Conservation (phyloP, 2,888 invertebrate species). For the Hyposoter didymator region DNA sequence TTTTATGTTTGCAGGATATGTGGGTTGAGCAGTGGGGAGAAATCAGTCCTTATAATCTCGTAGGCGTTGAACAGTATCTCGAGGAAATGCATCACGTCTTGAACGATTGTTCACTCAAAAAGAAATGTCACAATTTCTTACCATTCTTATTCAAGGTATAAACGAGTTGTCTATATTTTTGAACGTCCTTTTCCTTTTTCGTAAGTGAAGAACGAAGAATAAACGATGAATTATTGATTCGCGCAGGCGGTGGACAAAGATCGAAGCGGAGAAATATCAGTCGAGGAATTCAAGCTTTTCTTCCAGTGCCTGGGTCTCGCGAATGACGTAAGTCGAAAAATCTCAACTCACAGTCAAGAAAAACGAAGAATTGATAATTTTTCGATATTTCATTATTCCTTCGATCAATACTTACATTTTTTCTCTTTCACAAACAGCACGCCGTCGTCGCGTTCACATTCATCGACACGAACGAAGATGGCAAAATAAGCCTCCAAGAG, state of each 20-base stretch:
- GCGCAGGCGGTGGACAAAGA: conserved; percentile 93
- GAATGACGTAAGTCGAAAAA: conserved; percentile 86
- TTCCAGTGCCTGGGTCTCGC: conserved; percentile 91
- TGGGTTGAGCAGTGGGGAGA: conserved; percentile 95
- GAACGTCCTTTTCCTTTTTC: background rate
- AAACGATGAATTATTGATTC: conserved; percentile 20
- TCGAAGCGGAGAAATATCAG: conserved; percentile 90
- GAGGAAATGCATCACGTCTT: conserved; percentile 93
- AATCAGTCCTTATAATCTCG: conserved; percentile 91
- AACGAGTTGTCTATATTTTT: background rate
- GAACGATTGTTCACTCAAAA: conserved; percentile 90
- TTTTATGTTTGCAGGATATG: conserved; percentile 85
- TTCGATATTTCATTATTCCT: conserved; percentile 21
- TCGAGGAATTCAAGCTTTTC: conserved; percentile 93
- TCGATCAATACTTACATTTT: conserved; percentile 26
- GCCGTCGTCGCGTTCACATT: conserved; percentile 91
- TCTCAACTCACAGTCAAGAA: background rate
- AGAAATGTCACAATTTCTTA: conserved; percentile 91
- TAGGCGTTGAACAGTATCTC: conserved; percentile 92
- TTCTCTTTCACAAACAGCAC: conserved; percentile 81
- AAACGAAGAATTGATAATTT: conserved; percentile 14
- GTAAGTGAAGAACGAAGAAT: background rate
- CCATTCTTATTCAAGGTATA: conserved; percentile 92
- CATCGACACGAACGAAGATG: conserved; percentile 92
- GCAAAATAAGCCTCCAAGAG: conserved; percentile 90